A percentile compares a stretch with the other conserved stretches of the same genome.
These are phyloP conservation scores for Athripsodes cinereus DNA, from an alignment of 2,888 invertebrate species.

Conservation along the genomic window DNA sequence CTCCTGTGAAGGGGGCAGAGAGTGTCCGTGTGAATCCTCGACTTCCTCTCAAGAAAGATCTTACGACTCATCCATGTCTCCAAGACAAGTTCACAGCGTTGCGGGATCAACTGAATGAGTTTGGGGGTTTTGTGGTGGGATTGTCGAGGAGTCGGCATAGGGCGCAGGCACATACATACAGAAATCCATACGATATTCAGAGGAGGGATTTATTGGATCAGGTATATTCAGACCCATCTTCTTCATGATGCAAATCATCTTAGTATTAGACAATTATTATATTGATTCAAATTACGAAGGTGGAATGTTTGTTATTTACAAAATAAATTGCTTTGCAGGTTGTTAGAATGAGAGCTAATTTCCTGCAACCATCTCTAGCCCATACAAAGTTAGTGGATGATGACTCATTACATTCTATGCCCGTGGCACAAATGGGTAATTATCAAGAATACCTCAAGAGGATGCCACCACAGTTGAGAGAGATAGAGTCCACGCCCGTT, in stretches of 20 bases:
- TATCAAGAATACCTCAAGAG: slow-evolving; percentile 97
- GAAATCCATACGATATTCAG: slow-evolving; percentile 95
- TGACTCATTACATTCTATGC: slow-evolving; percentile 91
- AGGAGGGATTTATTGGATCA: slow-evolving; percentile 85
- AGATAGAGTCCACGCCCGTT: slow-evolving; percentile 92
- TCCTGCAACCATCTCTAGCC: slow-evolving; percentile 73
- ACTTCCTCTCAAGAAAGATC: slow-evolving; percentile 68
- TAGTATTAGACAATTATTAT: not conserved
- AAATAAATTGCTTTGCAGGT: slow-evolving; percentile 53
- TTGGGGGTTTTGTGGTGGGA: slow-evolving; percentile 76
- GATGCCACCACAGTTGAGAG: slow-evolving; percentile 84
- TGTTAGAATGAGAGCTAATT: slow-evolving; percentile 89
- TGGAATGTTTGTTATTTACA: not conserved
- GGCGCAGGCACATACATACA: slow-evolving; percentile 59
- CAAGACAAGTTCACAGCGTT: slow-evolving; percentile 77
- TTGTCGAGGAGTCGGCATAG: slow-evolving; percentile 52
- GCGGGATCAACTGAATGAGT: slow-evolving; percentile 80
- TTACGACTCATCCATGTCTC: slow-evolving; percentile 74
- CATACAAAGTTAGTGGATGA: slow-evolving; percentile 75
- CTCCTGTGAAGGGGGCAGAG: slow-evolving; percentile 56
- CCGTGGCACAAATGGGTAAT: slow-evolving; percentile 98
- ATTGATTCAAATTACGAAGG: too few species aligned
- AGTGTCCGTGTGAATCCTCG: slow-evolving; percentile 70
- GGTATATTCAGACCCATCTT: slow-evolving; percentile 34
- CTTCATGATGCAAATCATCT: not conserved